Evolutionary conservation across 2,888 invertebrate species (phyloP).

Genomic region (Microplitis deprimator): DNA sequence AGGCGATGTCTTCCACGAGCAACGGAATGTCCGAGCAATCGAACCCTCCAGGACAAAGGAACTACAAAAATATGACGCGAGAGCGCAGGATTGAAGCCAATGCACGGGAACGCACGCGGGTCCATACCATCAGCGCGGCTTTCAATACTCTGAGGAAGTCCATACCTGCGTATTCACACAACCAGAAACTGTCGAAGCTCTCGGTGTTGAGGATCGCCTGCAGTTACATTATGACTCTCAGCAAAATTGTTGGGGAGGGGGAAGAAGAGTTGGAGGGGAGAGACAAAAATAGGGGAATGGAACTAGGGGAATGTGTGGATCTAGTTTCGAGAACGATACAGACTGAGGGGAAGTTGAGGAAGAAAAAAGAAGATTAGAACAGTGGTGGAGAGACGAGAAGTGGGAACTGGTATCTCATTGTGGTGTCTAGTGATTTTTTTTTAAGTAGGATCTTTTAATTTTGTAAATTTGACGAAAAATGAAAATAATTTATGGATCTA

Average conservation of each 20-base stretch:
- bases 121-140: conserved; percentile 96
- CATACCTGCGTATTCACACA: conserved; percentile 92
- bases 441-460: not conserved
- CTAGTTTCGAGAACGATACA: conserved; percentile 93
- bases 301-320: conserved; percentile 85
- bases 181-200: conserved; percentile 93
- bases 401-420: conserved; percentile 40
- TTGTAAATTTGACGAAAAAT: no score
- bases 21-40: conserved; percentile 35
- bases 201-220: conserved; percentile 94
- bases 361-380: conserved; percentile 83
- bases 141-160: conserved; percentile 89
- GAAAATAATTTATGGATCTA: no score
- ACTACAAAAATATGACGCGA: conserved; percentile 96
- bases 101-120: conserved; percentile 91
- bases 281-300: conserved; percentile 76
- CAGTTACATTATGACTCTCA: conserved; percentile 91
- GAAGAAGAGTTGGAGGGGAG: conserved; percentile 67
- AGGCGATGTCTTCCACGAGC: conserved; percentile 52
- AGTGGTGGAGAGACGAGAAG: not conserved
- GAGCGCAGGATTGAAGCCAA: conserved; percentile 95
- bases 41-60: conserved; percentile 77
- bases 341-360: conserved; percentile 89
- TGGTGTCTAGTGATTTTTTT: conserved; percentile 12
- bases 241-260: conserved; percentile 76